Evolutionary conservation across 92 coral and sea anemone genomes (phyloP).

Genomic region (Porites rus): DNA sequence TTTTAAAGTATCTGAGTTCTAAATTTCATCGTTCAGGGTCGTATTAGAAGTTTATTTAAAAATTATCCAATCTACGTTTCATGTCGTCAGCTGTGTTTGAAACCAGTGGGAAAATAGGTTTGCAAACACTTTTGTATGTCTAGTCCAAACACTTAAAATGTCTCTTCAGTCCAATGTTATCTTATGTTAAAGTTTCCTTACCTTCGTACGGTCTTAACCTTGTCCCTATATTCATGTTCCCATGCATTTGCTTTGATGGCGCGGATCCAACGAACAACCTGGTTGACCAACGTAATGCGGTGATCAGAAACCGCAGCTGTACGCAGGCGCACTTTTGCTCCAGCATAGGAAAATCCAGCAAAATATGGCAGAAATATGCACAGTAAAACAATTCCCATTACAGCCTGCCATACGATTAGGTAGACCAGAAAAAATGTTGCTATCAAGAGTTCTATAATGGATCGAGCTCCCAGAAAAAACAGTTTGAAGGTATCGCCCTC

Average conservation of each 20-base stretch:
- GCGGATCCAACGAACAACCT: slow-evolving; percentile 5
- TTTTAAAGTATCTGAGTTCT: too few species aligned
- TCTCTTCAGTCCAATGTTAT: too few species aligned
- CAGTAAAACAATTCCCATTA: slow-evolving; percentile 9
- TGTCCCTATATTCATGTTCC: background rate
- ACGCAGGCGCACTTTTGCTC: background rate
- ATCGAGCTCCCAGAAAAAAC: background rate
- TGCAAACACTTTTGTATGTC: too few species aligned
- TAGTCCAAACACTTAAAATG: too few species aligned
- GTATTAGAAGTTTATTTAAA: too few species aligned
- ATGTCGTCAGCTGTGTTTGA: too few species aligned
- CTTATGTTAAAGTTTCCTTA: background rate
- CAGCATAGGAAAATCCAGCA: background rate
- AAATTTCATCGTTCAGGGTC: too few species aligned
- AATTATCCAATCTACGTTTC: too few species aligned
- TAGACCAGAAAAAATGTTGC: background rate
- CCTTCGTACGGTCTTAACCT: background rate
- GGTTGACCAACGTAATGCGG: background rate
- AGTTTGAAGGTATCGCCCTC: too few species aligned
- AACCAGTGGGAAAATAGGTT: too few species aligned
- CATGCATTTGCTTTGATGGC: background rate
- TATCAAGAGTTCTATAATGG: background rate
- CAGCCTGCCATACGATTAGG: background rate
- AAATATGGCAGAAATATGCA: slow-evolving; percentile 11
- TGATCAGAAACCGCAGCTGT: background rate